These are phyloP conservation scores for Vanessa atalanta DNA, from an alignment of 1,140 invertebrate genomes.

Conservation along the genomic window DNA sequence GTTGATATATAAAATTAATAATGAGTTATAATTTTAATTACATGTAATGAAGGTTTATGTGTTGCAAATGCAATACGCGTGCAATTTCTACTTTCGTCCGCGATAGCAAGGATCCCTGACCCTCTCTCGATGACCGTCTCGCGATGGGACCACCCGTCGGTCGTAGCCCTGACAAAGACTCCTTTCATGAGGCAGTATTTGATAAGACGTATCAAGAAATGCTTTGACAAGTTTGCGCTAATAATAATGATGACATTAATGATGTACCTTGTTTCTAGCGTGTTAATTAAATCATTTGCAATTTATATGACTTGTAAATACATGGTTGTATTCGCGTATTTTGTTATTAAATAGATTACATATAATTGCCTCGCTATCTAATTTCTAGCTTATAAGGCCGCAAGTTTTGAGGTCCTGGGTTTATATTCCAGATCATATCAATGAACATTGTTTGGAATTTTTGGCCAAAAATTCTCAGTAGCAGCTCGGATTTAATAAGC, in stretches of 20 bases:
- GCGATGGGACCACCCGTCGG: slow-evolving; percentile 24
- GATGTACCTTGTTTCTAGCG: background rate
- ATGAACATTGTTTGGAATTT: no score
- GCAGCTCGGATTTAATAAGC: no score
- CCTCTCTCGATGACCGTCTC: no score
- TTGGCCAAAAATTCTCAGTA: no score
- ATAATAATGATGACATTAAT: slow-evolving; percentile 1
- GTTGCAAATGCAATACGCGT: slow-evolving; percentile 4
- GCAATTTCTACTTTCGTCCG: slow-evolving; percentile 9
- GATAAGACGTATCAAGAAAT: slow-evolving; percentile 26
- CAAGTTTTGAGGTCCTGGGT: no score
- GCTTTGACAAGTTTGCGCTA: slow-evolving; percentile 9
- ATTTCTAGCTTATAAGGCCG: no score
- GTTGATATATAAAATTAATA: no score
- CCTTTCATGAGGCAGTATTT: slow-evolving; percentile 12
- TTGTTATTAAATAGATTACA: background rate
- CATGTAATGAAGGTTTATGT: background rate
- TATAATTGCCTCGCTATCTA: no score
- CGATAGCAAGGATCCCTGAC: slow-evolving; percentile 26
- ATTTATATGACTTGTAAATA: background rate
- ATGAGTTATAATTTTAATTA: background rate
- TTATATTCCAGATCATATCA: no score
- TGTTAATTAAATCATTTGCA: background rate
- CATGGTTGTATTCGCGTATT: background rate
- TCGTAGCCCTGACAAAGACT: slow-evolving; percentile 39